A percentile compares a stretch with the other conserved stretches of the same genome.
Evolutionary conservation across 1,140 invertebrate species (phyloP).

Genomic region (Trachelipus rathkii): DNA sequence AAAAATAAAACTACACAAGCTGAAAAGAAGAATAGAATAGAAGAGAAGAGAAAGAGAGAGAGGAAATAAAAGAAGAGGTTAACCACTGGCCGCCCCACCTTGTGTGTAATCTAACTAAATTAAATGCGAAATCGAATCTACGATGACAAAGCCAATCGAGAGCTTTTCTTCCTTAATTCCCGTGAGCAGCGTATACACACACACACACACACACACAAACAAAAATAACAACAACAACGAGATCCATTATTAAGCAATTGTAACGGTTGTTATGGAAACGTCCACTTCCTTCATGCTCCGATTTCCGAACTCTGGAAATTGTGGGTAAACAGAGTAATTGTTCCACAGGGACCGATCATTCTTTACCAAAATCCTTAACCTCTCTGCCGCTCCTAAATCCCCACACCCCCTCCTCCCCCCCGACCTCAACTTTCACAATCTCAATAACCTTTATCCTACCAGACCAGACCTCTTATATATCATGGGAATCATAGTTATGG

Average conservation of each 20-base stretch:
- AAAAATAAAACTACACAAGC: too few relatives aligned
- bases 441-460: too few relatives aligned
- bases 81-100: too few relatives aligned
- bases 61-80: too few relatives aligned
- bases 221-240: background rate
- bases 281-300: background rate
- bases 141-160: background rate
- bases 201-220: background rate
- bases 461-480: background rate
- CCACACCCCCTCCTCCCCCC: too few relatives aligned
- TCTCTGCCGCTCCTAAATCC: too few relatives aligned
- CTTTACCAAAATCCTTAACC: too few relatives aligned
- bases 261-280: conserved; percentile 3
- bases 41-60: too few relatives aligned
- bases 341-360: background rate
- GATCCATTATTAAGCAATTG: conserved; percentile 8
- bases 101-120: too few relatives aligned
- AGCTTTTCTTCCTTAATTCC: background rate
- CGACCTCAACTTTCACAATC: too few relatives aligned
- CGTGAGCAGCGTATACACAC: background rate
- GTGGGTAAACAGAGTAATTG: conserved; percentile 2
- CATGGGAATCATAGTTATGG: background rate
- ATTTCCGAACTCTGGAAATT: background rate
- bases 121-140: too few relatives aligned
- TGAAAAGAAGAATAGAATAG: too few relatives aligned